Conservation (phyloP, 2,113 vertebrate species). For the Crypturellus undulatus region DNA sequence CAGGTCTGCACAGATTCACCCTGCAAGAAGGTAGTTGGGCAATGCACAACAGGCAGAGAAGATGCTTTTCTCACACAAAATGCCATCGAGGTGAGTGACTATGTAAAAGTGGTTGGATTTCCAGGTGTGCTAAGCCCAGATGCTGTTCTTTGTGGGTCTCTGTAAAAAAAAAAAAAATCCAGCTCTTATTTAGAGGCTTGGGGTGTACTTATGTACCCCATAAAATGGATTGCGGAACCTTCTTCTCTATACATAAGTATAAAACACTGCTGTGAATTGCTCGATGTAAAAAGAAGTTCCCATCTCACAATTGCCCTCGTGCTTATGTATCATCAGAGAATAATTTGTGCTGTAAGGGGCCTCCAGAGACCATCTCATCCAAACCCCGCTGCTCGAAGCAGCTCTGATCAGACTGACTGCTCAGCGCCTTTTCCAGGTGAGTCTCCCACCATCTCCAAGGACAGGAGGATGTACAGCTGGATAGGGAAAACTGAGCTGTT, state of each 20-base stretch:
- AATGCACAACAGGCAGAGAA: background rate
- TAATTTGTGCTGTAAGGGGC: background rate
- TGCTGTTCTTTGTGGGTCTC: background rate
- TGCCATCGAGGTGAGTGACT: accelerated
- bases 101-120: accelerated
- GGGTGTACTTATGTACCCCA: too few relatives aligned
- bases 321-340: background rate
- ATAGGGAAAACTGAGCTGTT: background rate
- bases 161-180: too few relatives aligned
- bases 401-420: accelerated
- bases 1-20: background rate
- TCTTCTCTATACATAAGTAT: accelerated
- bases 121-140: background rate
- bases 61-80: accelerated
- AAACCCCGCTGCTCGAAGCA: accelerated
- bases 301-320: background rate
- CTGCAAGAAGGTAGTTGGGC: accelerated
- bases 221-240: background rate
- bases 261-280: background rate
- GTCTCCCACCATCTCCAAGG: background rate
- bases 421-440: accelerated
- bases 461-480: accelerated
- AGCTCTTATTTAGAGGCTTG: too few relatives aligned
- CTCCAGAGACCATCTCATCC: background rate
- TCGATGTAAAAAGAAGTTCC: background rate